Percentiles rank a stretch among this genome's conserved stretches.
These are phyloP conservation scores for Craseonycteris thonglongyai DNA, from an alignment of 2,113 vertebrate species.

Conservation along the genomic window DNA sequence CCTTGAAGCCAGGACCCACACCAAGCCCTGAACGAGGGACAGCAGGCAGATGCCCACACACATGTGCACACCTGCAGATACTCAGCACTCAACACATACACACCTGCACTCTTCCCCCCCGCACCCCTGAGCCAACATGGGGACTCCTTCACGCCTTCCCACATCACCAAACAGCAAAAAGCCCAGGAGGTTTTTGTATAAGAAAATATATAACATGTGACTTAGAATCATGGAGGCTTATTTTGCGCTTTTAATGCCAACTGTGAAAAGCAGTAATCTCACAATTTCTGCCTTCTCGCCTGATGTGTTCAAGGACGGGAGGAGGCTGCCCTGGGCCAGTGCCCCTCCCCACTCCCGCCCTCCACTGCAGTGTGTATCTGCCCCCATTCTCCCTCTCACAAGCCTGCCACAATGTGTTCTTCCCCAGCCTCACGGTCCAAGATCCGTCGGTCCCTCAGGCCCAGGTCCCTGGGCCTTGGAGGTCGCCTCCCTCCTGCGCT, in stretches of 20 bases:
- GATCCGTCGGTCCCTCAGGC: not conserved
- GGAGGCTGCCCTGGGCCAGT: not conserved
- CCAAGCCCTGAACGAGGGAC: not conserved
- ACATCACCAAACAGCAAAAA: not conserved
- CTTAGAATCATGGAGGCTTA: not conserved
- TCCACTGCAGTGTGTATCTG: too few species aligned
- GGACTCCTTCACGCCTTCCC: not conserved
- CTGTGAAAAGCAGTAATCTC: not conserved
- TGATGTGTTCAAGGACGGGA: not conserved
- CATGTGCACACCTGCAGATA: rapidly evolving
- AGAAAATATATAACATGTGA: not conserved
- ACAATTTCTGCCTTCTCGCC: not conserved
- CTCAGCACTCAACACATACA: not conserved
- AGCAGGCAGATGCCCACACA: too few species aligned
- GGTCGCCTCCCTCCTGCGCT: not conserved
- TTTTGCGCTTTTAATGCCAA: slow-evolving; percentile 23
- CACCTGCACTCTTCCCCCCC: not conserved
- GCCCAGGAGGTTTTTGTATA: not conserved
- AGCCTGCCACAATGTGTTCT: not conserved
- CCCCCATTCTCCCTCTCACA: not conserved
- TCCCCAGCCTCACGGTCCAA: not conserved
- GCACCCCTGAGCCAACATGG: not conserved
- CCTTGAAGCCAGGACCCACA: not conserved
- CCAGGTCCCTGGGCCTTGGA: not conserved
- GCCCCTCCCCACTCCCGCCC: not conserved